A percentile compares a stretch with the other conserved stretches of the same genome.
Evolutionary conservation across 2,797 vertebrate genomes (phyloP).

Genomic region (Mionectes olivaceus): DNA sequence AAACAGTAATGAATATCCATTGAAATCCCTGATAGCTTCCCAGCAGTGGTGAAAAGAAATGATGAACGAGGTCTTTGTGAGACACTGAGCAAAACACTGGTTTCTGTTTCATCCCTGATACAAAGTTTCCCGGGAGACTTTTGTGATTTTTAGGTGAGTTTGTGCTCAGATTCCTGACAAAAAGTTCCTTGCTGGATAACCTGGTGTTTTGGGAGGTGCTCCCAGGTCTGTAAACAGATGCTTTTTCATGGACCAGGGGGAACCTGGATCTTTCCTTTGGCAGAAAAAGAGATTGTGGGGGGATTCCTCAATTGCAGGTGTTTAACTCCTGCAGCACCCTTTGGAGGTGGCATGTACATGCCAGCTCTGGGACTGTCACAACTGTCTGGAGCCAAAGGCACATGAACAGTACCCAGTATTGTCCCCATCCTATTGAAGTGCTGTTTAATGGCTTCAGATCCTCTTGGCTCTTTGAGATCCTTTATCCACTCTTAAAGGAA

Average conservation of each 20-base stretch:
- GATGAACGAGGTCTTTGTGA: conserved; percentile 60
- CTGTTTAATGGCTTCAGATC: background rate
- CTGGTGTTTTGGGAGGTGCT: background rate
- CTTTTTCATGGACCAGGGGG: background rate
- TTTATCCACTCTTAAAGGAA: background rate
- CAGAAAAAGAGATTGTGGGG: rapidly evolving
- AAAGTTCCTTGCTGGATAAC: background rate
- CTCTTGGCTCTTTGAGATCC: background rate
- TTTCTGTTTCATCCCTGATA: conserved; percentile 16
- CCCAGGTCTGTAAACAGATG: background rate
- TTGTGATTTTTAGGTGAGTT: background rate
- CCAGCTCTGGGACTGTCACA: background rate
- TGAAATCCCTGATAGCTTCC: background rate
- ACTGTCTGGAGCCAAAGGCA: background rate
- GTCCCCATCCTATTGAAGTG: background rate
- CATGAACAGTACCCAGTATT: background rate
- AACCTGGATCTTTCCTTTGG: background rate
- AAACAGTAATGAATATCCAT: conserved; percentile 24
- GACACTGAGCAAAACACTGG: background rate
- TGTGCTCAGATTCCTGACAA: background rate
- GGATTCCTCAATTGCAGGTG: background rate
- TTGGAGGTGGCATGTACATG: background rate
- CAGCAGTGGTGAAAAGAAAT: background rate
- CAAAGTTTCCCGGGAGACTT: background rate
- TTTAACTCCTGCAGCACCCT: background rate